These are phyloP conservation scores for Sussaba pulchella DNA, from an alignment of 2,888 invertebrate genomes.

Conservation along the genomic window DNA sequence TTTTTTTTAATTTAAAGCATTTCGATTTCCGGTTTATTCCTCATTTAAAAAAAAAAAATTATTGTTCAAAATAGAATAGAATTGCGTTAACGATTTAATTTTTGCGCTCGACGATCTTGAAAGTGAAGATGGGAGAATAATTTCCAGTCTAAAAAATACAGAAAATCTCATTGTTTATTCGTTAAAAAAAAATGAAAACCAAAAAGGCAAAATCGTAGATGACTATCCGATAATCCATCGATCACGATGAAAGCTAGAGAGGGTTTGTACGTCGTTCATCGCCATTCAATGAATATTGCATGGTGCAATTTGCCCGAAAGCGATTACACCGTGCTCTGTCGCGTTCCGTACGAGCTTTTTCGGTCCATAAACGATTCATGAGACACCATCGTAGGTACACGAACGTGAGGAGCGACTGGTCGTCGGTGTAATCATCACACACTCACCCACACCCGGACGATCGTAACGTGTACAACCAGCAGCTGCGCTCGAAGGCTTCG, in stretches of 20 bases:
- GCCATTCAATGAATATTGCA: conserved; percentile 21
- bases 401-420: not conserved
- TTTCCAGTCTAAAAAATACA: too few species aligned
- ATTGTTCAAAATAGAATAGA: too few species aligned
- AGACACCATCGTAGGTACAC: not conserved
- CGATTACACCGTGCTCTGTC: conserved; percentile 18
- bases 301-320: conserved; percentile 34
- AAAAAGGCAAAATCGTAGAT: too few species aligned
- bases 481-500: conserved; percentile 1
- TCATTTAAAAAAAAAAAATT: too few species aligned
- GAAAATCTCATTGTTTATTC: not conserved
- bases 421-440: conserved; percentile 6
- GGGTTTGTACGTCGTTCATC: not conserved
- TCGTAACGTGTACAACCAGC: not conserved
- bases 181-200: conserved; percentile 1
- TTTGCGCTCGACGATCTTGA: not conserved
- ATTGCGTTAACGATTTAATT: too few species aligned
- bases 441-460: not conserved
- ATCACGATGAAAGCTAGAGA: not conserved
- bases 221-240: not conserved
- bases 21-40: too few species aligned
- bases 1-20: too few species aligned
- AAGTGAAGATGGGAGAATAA: not conserved
- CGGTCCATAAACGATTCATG: conserved; percentile 31
- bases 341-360: conserved; percentile 19